phyloP scores from a whole-genome alignment of 2,113 vertebrate genomes.

The Coregonus clupeaformis region DNA sequence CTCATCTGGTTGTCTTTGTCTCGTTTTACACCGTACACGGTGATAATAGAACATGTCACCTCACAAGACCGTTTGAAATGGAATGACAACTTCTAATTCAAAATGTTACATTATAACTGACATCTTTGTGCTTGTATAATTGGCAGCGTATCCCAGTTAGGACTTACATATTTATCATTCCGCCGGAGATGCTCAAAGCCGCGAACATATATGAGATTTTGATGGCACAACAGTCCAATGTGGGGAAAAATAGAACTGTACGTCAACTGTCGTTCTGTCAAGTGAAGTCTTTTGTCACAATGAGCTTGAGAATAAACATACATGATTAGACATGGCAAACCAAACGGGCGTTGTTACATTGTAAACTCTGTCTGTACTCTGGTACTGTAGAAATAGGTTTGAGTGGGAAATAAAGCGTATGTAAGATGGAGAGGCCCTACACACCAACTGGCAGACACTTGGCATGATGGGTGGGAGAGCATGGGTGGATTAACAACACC shows the following conservation, averaged over 20 bases:
- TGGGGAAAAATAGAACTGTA: conserved; percentile 43
- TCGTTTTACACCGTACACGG: conserved; percentile 40
- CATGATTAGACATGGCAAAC: conserved; percentile 65
- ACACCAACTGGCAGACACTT: conserved; percentile 18
- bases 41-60: conserved; percentile 63
- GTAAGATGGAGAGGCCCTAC: conserved; percentile 15
- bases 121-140: conserved; percentile 67
- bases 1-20: conserved; percentile 52
- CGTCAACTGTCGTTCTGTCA: conserved; percentile 65
- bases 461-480: not conserved
- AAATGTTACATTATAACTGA: conserved; percentile 63
- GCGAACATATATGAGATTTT: conserved; percentile 61
- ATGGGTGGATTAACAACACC: not conserved
- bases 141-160: conserved; percentile 61
- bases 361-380: conserved; percentile 44
- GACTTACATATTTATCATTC: conserved; percentile 70
- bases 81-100: conserved; percentile 69
- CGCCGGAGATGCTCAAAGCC: conserved; percentile 60
- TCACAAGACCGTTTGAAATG: conserved; percentile 55
- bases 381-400: conserved; percentile 40
- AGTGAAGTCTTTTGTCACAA: conserved; percentile 64
- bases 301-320: conserved; percentile 59
- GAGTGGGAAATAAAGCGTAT: conserved; percentile 25
- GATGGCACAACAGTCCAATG: conserved; percentile 64
- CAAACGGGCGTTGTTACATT: conserved; percentile 26